Evolutionary conservation across 1,140 invertebrate genomes (phyloP).

Genomic region (Nautilus pompilius): DNA sequence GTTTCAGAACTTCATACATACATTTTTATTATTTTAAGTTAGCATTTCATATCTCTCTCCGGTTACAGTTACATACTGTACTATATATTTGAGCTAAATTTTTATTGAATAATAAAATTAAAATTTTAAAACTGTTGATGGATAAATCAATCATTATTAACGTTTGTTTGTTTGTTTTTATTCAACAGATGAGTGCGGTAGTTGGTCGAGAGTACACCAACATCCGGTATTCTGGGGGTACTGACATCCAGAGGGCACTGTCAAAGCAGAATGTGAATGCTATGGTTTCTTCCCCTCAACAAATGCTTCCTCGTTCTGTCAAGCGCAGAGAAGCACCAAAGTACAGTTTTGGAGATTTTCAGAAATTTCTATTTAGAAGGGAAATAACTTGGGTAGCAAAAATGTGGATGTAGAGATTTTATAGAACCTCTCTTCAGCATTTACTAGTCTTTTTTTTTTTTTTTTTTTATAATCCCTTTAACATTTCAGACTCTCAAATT

Average conservation of each 20-base stretch:
- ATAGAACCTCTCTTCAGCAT: too few species aligned
- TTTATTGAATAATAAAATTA: not conserved
- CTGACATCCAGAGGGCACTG: slow-evolving; percentile 6
- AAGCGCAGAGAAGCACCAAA: slow-evolving; percentile 2
- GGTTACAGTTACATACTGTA: too few species aligned
- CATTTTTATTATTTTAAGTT: too few species aligned
- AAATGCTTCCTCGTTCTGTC: not conserved
- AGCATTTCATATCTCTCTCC: too few species aligned
- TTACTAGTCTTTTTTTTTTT: too few species aligned
- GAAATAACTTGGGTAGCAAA: not conserved
- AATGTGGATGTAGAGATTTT: not conserved
- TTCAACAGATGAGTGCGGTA: slow-evolving; percentile 70
- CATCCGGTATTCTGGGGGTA: slow-evolving; percentile 62
- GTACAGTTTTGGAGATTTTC: not conserved
- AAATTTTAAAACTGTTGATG: too few species aligned
- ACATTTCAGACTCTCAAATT: too few species aligned
- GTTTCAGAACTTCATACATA: too few species aligned
- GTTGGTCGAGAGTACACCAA: slow-evolving; percentile 88
- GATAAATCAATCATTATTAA: too few species aligned
- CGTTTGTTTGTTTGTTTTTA: not conserved
- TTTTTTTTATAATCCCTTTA: too few species aligned
- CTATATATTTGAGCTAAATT: not conserved
- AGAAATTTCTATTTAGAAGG: not conserved
- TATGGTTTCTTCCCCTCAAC: not conserved
- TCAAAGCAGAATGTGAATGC: slow-evolving; percentile 2